Base-by-base conservation (phyloP, 2,797 vertebrate species). In the Amazona finschi region DNA sequence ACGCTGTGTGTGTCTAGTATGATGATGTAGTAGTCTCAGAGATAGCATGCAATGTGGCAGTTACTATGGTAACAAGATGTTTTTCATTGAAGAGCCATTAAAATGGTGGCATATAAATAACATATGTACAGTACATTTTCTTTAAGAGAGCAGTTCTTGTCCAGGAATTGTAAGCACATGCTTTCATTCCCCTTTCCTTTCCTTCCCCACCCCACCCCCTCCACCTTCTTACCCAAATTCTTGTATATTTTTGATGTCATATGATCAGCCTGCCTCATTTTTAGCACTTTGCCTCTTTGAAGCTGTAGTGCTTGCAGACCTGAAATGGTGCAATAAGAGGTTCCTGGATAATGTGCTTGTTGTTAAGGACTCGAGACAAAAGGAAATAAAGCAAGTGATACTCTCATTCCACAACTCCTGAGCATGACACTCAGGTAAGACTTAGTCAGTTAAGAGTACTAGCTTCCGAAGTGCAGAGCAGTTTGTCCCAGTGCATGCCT, bases 21-120 rank as follows among this genome's bases (percentile, higher is more conserved):
- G 97, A 78, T 95, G 97, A 96, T 95, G 92, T 70, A 94, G 96
- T 92, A 96, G 93, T 92, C 95, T 96, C 85, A 11, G 89, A 95
- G 96, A 95, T 38, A 97, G 94, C 91, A 87, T 74, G 96, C 95
- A 85, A 52, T 95, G 93, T 97, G 94, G 94, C 65, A 93, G 97
- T 98, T 97, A 77, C 98, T 90, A 97, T 96, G 93, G 97, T n/a
- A 97, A 97, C 97, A 98, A 97, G 96, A 97, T 98, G 96, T 94
- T 98, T 98, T 96, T 93, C 95, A 97, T 97, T 97, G 97, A 98
- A 95, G 57, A 96, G 49, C 86, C 93, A 96, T 97, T 98, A 97
- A 97, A 97, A 95, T 96, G 83, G 93, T 97, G 97, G 81, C 95
- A 92, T 97, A 98, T 97, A 97, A 98, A 97, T 98, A 98, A 97